Base-by-base conservation (phyloP, 1,140 invertebrate species). In the Atta colombica region DNA sequence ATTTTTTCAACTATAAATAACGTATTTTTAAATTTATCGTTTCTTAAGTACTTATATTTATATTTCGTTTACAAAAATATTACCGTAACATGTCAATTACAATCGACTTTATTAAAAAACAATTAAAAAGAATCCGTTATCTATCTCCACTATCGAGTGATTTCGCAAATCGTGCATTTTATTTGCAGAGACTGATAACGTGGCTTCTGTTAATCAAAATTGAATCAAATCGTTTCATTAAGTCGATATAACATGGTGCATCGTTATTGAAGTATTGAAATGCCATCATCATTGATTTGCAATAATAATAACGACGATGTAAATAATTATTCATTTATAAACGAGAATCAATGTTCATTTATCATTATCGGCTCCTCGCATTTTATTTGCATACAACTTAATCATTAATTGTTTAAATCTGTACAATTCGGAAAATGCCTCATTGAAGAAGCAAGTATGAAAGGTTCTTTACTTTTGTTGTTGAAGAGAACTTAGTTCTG, bases 181-280 rank as follows among this genome's bases (percentile, higher is more conserved):
- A 89, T 89, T 75, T 39, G 1, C 35, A 28, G 21, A 21, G 28
- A 78, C 25, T 60, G 74, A 69, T 85, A 74, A 21, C 51, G 60
- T 8, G 18, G 14, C 53, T 58, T 31, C 45, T n/a, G 31, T 21
- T 89, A 71, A 89, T 89, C 71, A 31, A 65, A 82, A 21, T 60
- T 35, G 77, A 31, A 55, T 25, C 14, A 55, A 18, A 16, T 49
- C 18, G 16, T 25, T 25, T 66, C 77, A 12, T 61, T 12, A 51
- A n/a, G 5, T 53, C 28, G 61, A 21, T 28, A 60, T 45, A 31
- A 65, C 39, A 18, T 31, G 7, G n/a, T 45, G 8, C 25, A 49
- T 28, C 35, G 18, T 81, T 45, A 45, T 6, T 10, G 2, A 78
- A 66, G 14, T 49, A 45, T 21, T 31, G 12, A 7, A 21, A n/a